Evolutionary conservation across 92 coral and sea anemone species (phyloP), one percentile per base, ranked within the genome.

Genomic region (Hydrozoanthus gracilis): DNA sequence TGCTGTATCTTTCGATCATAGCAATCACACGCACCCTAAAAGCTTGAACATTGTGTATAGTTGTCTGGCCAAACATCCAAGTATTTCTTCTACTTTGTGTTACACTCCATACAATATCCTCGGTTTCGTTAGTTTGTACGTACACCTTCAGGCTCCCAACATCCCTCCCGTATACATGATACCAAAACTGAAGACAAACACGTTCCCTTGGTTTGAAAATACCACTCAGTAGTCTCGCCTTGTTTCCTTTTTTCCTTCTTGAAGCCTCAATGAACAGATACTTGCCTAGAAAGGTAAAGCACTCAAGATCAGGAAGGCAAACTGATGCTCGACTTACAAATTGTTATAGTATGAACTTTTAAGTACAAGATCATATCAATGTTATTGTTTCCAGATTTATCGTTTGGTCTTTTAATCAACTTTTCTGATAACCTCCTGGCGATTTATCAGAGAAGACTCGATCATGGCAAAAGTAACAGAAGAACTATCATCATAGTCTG

Each of bases 121-220:
- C 88, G 71, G 94, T 75, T 64, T 88, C 71, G 78, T 91, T 88
- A 44, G 91, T 88, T 67, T 66, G 77, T 8, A 80, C 20, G 10
- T 84, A 58, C 8, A 91, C 85, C n/a, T 50, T 52, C 39, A 91
- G 84, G 44, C 64, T 70, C 3, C 92, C 92, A 5, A 88, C 88
- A 60, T 91, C 60, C 71, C 55, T 15, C 45, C 94, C 92, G 73
- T 76, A 86, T 92, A 91, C 86, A 86, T 85, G 92, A 72, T 85
- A 91, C 94, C 94, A 91, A 44, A 91, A 91, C 85, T 91, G 92
- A 70, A 91, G 80, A 39, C 94, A 91, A 16, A 85, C 54, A 17
- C 90, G 65, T 51, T 91, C 91, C 35, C 86, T 86, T 4, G 89
- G 83, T 51, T 73, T 78, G 15, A 88, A 60, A 83, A 80, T 72